Percentiles rank a stretch among this genome's conserved stretches.
Conservation (phyloP, 2,888 invertebrate genomes). For the Cancer borealis region DNA sequence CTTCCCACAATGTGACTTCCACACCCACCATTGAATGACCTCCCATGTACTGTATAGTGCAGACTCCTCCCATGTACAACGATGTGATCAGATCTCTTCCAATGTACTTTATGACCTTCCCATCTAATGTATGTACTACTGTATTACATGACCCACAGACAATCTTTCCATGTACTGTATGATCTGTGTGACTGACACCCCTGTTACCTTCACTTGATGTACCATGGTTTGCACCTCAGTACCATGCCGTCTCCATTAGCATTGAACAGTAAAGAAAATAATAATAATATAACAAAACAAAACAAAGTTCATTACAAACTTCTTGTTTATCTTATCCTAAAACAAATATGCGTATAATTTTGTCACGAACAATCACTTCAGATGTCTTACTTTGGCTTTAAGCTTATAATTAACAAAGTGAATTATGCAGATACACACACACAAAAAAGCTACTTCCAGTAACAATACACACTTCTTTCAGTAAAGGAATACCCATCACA, state of each 20-base stretch:
- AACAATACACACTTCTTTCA: conserved; percentile 28
- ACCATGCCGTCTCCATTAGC: conserved; percentile 13
- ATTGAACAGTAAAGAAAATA: conserved; percentile 5
- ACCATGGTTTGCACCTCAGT: not conserved
- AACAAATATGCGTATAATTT: conserved; percentile 27
- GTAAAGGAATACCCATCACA: conserved; percentile 3
- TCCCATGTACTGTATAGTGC: not conserved
- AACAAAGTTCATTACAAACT: not conserved
- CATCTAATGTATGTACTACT: not conserved
- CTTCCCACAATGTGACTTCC: not conserved
- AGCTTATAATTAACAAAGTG: conserved; percentile 38
- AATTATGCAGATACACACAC: conserved; percentile 30
- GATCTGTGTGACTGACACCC: not conserved
- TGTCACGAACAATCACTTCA: conserved; percentile 27
- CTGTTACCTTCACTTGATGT: not conserved
- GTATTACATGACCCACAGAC: not conserved
- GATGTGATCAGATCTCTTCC: not conserved
- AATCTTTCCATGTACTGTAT: not conserved
- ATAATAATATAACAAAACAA: not conserved
- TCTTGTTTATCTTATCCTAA: conserved; percentile 35
- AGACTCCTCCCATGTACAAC: conserved; percentile 20
- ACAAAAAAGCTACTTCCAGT: conserved; percentile 34
- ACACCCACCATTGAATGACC: not conserved
- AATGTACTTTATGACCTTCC: not conserved
- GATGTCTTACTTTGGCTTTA: not conserved